Base-by-base conservation (phyloP, 2,797 vertebrate species). In the Eupleurogrammus muticus region DNA sequence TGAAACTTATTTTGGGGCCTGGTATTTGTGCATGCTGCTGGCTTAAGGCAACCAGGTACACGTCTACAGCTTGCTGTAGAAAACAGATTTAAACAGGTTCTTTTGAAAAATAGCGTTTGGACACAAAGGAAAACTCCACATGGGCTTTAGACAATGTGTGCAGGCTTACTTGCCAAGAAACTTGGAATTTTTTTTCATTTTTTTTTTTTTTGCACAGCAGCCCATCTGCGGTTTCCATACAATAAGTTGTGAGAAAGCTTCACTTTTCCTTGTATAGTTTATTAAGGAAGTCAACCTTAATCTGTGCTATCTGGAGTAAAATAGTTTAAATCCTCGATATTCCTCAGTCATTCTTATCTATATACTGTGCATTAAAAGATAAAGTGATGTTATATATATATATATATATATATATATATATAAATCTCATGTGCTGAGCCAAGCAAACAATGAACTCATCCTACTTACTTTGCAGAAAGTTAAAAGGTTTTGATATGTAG, bases 41-140 rank as follows among this genome's bases (percentile, higher is more conserved):
- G 35, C 63, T 70, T 34, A 61, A 59, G 40, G 40, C 3, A 13
- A 51, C 7, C 48, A 70, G 42, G 66, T 67, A 42, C 48, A 47
- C n/a, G 56, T 28, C n/a, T n/a, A n/a, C n/a, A n/a, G 54, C 56
- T 65, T 69, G 54, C 48, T 20, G 32, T 10, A 58, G 42, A 54
- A 81, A 67, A 46, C 23, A 24, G n/a, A 73, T 75, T 74, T 73
- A 34, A 84, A 66, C 21, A 36, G 34, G 52, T 73, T 75, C 53
- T 61, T 80, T 72, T 64, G 62, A 67, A 74, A 74, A 77, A 56
- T 6, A n/a, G 19, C 46, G 21, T 55, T 81, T 59, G 21, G 17
- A 70, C 50, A 77, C 62, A 77, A 83, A 81, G 28, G 49, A 56
- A 61, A 77, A 57, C 66, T 52, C 49, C 70, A 68, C 78, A 70